phyloP scores from a whole-genome alignment of 2,797 vertebrate genomes.

The Phalanger gymnotis region DNA sequence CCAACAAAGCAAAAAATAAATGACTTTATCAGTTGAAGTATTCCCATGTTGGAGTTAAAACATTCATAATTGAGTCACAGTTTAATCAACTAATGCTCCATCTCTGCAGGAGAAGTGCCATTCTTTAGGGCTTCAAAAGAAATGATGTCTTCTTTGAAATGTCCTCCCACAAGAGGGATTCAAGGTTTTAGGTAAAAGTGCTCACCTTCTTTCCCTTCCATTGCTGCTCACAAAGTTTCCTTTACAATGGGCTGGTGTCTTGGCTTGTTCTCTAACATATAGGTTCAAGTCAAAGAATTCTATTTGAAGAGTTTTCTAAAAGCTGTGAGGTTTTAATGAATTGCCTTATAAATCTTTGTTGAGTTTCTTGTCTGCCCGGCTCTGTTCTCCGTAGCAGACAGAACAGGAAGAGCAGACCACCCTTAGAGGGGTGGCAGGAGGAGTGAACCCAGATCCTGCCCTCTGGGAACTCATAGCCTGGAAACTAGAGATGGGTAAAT shows the following conservation, averaged over 20 bases:
- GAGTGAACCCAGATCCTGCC: neutral
- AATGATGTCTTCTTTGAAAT: constrained; percentile 62
- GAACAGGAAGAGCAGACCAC: neutral
- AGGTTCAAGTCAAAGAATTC: neutral
- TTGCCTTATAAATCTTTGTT: neutral
- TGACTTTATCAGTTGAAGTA: neutral
- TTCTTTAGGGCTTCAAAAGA: constrained; percentile 62
- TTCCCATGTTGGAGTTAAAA: constrained; percentile 42
- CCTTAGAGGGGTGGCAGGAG: neutral
- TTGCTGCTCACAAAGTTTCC: neutral
- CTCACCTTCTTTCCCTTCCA: neutral
- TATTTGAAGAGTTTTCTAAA: neutral
- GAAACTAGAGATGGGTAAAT: neutral
- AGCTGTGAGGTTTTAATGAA: neutral
- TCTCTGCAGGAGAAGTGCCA: constrained; percentile 33
- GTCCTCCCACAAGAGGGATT: constrained; percentile 6
- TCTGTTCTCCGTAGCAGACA: neutral
- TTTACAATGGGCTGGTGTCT: neutral
- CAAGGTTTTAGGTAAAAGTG: constrained; percentile 24
- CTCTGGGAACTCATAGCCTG: neutral
- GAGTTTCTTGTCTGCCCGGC: neutral
- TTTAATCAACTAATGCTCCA: constrained; percentile 64
- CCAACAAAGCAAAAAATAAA: constrained; percentile 37
- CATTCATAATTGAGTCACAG: constrained; percentile 52
- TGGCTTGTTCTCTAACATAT: fast-evolving